Base-by-base conservation (phyloP, 2,797 vertebrate species). In the Macroramphosus scolopax region DNA sequence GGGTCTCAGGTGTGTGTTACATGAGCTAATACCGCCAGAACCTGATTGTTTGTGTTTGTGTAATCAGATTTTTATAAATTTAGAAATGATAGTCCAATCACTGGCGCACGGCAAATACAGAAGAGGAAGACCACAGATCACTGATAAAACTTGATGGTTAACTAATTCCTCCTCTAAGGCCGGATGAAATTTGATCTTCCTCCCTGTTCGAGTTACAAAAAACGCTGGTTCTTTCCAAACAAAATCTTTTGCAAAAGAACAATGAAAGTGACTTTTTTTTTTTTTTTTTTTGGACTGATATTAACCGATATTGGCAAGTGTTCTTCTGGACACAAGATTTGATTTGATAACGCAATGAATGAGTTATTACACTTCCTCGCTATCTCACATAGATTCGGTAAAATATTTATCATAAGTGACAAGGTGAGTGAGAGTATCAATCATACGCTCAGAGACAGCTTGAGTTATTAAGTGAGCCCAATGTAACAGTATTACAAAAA, bases 1-100 rank as follows among this genome's bases (percentile, higher is more conserved):
- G 83, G 84, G 88, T 89, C 89, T 89, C 90, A 91, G 90, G 89
- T 91, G 88, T 81, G 75, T 60, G 52, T 70, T 82, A 67, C 77
- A 62, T 61, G 50, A 76, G 76, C 83, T 88, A 88, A 89, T 89
- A 86, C 87, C 76, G 70, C 71, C 78, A 73, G 88, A 85, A 86
- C 81, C 57, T 85, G 82, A 89, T 90, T 90, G 84, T 87, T 87
- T 84, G 77, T 77, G 77, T 79, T 55, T 15, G 65, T 81, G 71
- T 84, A 85, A 87, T 89, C 83, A 82, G 62, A 82, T 54, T 83
- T 83, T 78, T 68, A 63, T 72, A 74, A 79, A 84, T 82, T 82
- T 74, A 68, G 72, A 72, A 82, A 86, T 84, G 78, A 85, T 75
- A 67, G 83, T 68, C 50, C 60, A 51, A 71, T 81, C 72, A 75